Percentiles rank a stretch among this genome's conserved stretches.
These are phyloP conservation scores for Ia io DNA, from an alignment of 2,113 vertebrate genomes.

Conservation along the genomic window DNA sequence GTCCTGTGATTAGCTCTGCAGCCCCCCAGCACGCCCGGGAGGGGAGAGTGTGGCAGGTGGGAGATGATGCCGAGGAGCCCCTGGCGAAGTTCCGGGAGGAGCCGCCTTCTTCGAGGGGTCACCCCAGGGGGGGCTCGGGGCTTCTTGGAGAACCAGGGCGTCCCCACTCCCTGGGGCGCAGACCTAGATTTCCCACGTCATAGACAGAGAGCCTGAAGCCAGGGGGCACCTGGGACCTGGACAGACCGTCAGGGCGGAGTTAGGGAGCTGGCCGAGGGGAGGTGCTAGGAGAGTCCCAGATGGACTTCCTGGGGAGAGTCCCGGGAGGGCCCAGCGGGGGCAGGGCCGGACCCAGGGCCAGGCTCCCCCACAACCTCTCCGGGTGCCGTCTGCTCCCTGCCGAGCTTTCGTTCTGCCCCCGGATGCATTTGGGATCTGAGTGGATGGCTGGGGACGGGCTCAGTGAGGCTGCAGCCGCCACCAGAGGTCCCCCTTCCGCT, in stretches of 20 bases:
- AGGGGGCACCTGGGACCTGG: neutral
- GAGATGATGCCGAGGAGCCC: neutral
- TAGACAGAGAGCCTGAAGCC: neutral
- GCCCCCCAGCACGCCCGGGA: neutral
- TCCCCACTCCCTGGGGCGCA: neutral
- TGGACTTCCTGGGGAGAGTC: neutral
- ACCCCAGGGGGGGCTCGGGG: fast-evolving
- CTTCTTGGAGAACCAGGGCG: neutral
- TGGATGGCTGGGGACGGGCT: neutral
- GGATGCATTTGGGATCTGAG: neutral
- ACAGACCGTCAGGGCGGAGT: neutral
- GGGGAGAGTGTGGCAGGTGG: neutral
- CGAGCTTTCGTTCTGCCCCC: neutral
- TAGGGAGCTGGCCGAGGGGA: conserved; percentile 18
- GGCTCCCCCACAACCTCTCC: too few species aligned
- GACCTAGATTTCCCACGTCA: neutral
- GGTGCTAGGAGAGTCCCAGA: neutral
- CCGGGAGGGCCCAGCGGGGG: neutral
- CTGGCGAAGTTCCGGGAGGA: neutral
- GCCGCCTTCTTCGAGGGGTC: neutral
- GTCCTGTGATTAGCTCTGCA: neutral
- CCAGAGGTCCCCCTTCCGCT: conserved; percentile 57
- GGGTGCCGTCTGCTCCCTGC: neutral
- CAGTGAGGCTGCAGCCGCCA: neutral
- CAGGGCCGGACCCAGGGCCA: neutral